These are phyloP conservation scores for Mactra quadrangularis DNA, from an alignment of 1,140 invertebrate species.

Conservation along the genomic window DNA sequence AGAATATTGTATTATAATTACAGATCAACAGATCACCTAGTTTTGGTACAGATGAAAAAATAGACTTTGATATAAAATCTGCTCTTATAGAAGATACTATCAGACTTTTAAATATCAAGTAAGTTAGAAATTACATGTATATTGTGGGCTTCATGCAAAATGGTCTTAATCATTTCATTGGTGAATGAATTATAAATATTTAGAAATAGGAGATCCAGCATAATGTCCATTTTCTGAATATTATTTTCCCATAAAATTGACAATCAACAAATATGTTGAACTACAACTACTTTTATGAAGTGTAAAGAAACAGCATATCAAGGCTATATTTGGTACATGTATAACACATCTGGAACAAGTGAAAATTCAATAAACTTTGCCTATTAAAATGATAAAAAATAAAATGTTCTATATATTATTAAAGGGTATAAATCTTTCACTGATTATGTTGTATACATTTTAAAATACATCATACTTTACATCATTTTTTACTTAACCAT, in stretches of 20 bases:
- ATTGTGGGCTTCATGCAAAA: not conserved
- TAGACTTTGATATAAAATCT: slow-evolving; percentile 83
- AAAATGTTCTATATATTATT: too few relatives aligned
- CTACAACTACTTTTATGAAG: not conserved
- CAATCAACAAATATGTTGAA: too few relatives aligned
- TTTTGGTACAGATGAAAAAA: slow-evolving; percentile 83
- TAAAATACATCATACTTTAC: too few relatives aligned
- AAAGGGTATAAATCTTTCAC: too few relatives aligned
- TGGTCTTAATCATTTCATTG: slow-evolving; percentile 23
- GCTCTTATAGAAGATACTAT: slow-evolving; percentile 81
- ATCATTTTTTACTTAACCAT: too few relatives aligned
- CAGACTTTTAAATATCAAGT: slow-evolving; percentile 82
- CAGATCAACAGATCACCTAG: slow-evolving; percentile 83
- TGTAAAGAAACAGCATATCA: not conserved
- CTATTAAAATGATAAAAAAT: too few relatives aligned
- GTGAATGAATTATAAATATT: too few relatives aligned
- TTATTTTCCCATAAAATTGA: too few relatives aligned
- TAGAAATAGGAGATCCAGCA: too few relatives aligned
- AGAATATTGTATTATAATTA: slow-evolving; percentile 3
- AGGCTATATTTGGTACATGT: not conserved
- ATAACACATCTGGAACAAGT: not conserved
- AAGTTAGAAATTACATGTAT: slow-evolving; percentile 62
- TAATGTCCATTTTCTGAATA: too few relatives aligned
- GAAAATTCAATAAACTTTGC: too few relatives aligned
- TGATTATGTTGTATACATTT: too few relatives aligned